Conservation (phyloP, 2,113 vertebrate genomes). For the Orthochromis indermauri region DNA sequence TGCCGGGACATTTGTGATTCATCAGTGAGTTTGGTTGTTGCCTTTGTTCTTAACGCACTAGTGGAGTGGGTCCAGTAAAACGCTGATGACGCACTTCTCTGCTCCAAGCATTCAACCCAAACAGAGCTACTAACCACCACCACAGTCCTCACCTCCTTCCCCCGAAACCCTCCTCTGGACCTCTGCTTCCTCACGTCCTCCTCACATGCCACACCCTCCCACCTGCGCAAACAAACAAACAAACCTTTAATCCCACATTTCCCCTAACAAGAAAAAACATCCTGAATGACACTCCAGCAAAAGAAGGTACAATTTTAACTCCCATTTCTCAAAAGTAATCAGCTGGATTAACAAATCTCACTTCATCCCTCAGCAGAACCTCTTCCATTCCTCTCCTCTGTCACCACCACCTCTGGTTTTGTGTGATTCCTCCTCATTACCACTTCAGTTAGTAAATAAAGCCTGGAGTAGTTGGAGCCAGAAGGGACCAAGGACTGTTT, state of each 20-base stretch:
- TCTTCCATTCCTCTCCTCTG: not conserved
- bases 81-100: constrained; percentile 40
- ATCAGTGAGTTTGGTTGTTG: constrained; percentile 52
- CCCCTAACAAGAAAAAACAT: not conserved
- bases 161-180: not conserved
- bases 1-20: constrained; percentile 62
- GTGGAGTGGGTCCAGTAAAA: constrained; percentile 53
- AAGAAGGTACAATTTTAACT: constrained; percentile 19
- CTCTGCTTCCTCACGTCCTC: constrained; percentile 2
- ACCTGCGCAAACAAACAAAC: constrained; percentile 36
- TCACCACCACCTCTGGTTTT: constrained; percentile 44
- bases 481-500: not conserved
- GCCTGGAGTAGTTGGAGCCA: not conserved
- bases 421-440: constrained; percentile 35
- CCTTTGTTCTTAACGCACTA: constrained; percentile 35
- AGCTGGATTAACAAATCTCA: not conserved
- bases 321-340: constrained; percentile 1
- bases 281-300: not conserved
- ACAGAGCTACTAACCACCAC: not conserved
- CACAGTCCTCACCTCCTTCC: not conserved
- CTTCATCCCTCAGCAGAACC: not conserved
- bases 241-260: constrained; percentile 23
- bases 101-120: constrained; percentile 15
- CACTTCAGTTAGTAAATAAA: constrained; percentile 33
- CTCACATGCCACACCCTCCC: constrained; percentile 18